Evolutionary conservation across 2,888 invertebrate genomes (phyloP), one percentile per base, ranked within the genome.

Genomic region (Phaonia tiefii): DNA sequence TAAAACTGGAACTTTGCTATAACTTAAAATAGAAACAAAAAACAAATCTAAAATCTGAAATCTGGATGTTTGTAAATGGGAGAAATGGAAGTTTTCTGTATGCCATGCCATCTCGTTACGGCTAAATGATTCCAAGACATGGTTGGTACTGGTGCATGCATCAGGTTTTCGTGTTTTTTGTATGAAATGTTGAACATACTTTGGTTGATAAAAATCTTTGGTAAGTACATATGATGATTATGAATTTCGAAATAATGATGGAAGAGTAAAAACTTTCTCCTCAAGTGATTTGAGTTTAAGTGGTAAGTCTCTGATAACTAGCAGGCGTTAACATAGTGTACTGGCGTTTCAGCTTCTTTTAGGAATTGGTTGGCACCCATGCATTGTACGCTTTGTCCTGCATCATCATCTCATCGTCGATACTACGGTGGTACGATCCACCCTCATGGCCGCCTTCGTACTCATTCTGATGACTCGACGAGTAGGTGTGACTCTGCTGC

Each of bases 401-500:
- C 85, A 93, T 93, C 51, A 93, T 92, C 72, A 93, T 92, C 86
- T 93, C 94, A 85, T 90, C 90, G 67, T 92, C 92, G 79, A 93
- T 93, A 87, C 88, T 91, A 85, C 93, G 93, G 88, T 93, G 93
- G 37, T 93, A 93, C 71, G 91, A 89, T 8, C 93, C 92, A 58
- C 93, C 93, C 11, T 92, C 92, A 1, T 92, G 91, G 58, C 93
- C 93, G 66, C 93, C 93, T 82, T 93, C 93, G 54, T 91, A 91
- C 84, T 93, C 93, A 65, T 94, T 94, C 84, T 93, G 94, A 86
- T 94, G 93, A 79, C 89, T 90, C 4, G 94, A 92, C 1, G 95
- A 95, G 87, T 96, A 96, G 4, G 95, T 93, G 87, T 96, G 95
- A 85, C 93, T 94, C 88, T 95, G 95, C 66, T 94, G 94, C 72